These are phyloP conservation scores for Tromatobia lineatoria DNA, from an alignment of 2,888 invertebrate species.

Conservation along the genomic window DNA sequence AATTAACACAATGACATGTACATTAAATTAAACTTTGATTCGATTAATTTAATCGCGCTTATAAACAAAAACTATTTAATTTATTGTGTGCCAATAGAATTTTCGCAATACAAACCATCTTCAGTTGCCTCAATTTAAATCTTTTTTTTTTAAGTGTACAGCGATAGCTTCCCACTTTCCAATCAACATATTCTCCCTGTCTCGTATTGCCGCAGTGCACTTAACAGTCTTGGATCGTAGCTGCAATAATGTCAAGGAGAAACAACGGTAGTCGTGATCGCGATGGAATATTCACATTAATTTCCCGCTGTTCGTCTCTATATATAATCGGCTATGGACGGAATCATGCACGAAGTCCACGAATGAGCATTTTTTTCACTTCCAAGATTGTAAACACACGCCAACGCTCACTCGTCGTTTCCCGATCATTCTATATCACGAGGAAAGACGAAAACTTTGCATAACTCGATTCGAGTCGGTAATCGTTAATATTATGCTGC, in stretches of 20 bases:
- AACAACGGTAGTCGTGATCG: conserved; percentile 65
- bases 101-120: too few species aligned
- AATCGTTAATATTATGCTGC: conserved; percentile 57
- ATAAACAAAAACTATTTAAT: too few species aligned
- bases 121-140: neutral
- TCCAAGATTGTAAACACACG: conserved; percentile 16
- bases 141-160: neutral
- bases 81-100: too few species aligned
- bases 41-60: too few species aligned
- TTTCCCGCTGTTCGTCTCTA: conserved; percentile 42
- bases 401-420: conserved; percentile 41
- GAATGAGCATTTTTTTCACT: conserved; percentile 13
- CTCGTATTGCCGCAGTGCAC: conserved; percentile 13
- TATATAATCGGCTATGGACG: conserved; percentile 22
- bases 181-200: conserved; percentile 36
- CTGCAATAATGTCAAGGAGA: conserved; percentile 74
- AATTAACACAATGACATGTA: too few species aligned
- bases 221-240: conserved; percentile 10
- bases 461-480: conserved; percentile 55
- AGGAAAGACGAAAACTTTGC: conserved; percentile 57
- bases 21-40: too few species aligned
- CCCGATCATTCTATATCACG: conserved; percentile 49
- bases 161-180: conserved; percentile 14
- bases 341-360: conserved; percentile 3
- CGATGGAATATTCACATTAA: conserved; percentile 62